Base-by-base conservation (phyloP, 2,888 invertebrate species). In the Hylaea fasciaria region DNA sequence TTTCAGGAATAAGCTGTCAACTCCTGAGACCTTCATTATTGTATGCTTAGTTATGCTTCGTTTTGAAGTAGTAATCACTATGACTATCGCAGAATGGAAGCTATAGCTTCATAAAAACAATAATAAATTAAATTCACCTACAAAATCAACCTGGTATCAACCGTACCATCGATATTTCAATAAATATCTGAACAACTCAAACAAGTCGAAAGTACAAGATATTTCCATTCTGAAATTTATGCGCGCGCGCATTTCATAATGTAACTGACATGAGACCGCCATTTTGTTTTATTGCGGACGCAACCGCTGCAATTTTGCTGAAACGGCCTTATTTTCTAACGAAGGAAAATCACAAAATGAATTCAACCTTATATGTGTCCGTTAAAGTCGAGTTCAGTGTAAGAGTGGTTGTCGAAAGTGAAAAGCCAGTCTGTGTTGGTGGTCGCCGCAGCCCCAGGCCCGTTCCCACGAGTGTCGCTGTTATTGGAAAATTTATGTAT, bases 401-500 rank as follows among this genome's bases (percentile, higher is more conserved):
- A 72, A 16, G 10, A 37, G 28, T 48, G n/a, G 37, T 45, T 49
- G 66, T 82, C 71, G 83, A 90, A 89, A 91, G 91, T 90, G 92
- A 91, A 92, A 92, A 91, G 85, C 83, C 80, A 73, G 78, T 79
- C 87, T 66, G 85, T 88, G 87, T 81, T 88, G 91, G 92, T 92
- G 92, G 92, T 91, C 91, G 89, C 47, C 65, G 70, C 67, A 69
- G 82, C 80, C 89, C 81, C 74, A 80, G 77, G 89, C 87, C 62
- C 66, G 83, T 91, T 92, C 92, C 88, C 92, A 91, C 92, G 92
- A 83, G 82, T 91, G 89, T 91, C 85, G 67, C 74, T 76, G 82
- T 74, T 85, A 79, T 75, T 83, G 90, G 92, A 91, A 91, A 91
- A 91, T 91, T 86, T 91, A 91, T 91, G 90, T 86, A 89, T 86